phyloP scores from a whole-genome alignment of 2,888 invertebrate species.

The Cremastobaeus sp. region DNA sequence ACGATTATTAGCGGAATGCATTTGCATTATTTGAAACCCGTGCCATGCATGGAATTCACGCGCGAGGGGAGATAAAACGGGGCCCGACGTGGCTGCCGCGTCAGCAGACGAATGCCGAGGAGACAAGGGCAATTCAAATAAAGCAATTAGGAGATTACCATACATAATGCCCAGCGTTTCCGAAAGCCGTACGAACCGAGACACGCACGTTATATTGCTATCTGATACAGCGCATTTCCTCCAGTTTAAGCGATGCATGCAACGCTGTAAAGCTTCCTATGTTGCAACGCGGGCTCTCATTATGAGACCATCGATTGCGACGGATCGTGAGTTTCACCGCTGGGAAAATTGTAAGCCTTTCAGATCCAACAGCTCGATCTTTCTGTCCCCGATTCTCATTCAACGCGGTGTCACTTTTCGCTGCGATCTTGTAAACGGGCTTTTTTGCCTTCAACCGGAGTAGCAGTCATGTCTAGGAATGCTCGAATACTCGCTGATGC shows the following conservation, averaged over 20 bases:
- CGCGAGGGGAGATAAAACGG: conserved; percentile 16
- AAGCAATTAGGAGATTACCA: conserved; percentile 75
- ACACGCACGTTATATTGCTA: conserved; percentile 68
- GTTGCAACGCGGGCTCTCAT: conserved; percentile 64
- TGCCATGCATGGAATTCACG: conserved; percentile 19
- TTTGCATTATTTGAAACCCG: neutral
- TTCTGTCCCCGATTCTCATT: conserved; percentile 22
- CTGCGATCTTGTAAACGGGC: too few relatives aligned
- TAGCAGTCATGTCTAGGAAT: too few relatives aligned
- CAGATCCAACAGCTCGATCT: conserved; percentile 57
- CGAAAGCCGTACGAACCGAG: conserved; percentile 68
- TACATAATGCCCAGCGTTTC: conserved; percentile 69
- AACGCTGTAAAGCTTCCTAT: conserved; percentile 66
- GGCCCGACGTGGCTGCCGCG: conserved; percentile 38
- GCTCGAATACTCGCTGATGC: too few relatives aligned
- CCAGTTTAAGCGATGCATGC: conserved; percentile 69
- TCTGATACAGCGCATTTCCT: conserved; percentile 71
- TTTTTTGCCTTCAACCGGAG: too few relatives aligned
- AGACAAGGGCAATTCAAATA: conserved; percentile 65
- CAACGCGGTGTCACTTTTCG: conserved; percentile 1
- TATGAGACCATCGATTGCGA: conserved; percentile 62
- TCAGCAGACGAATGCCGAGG: conserved; percentile 28
- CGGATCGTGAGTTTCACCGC: conserved; percentile 60
- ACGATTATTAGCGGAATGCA: conserved; percentile 18
- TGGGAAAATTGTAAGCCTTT: conserved; percentile 60